A percentile compares a stretch with the other conserved stretches of the same genome.
Conservation (phyloP, 2,113 vertebrate species). For the Diphyllodes magnificus region DNA sequence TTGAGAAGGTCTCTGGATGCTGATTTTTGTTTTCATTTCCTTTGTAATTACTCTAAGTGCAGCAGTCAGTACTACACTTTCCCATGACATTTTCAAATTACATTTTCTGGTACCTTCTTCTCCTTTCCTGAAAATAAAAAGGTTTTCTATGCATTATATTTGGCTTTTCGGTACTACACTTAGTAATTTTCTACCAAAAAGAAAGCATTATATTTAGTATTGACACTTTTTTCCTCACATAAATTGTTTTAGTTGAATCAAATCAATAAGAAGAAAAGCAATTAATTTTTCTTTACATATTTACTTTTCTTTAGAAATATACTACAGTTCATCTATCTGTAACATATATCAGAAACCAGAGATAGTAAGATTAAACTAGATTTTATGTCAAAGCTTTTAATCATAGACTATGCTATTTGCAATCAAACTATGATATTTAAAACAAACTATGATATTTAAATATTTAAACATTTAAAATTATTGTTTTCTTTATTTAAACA, state of each 20-base stretch:
- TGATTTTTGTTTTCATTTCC: background rate
- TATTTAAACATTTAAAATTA: background rate
- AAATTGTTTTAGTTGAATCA: background rate
- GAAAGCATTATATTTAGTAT: background rate
- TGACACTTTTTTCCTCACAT: background rate
- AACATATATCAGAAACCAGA: background rate
- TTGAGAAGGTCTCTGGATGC: background rate
- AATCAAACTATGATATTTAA: background rate
- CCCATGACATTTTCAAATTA: constrained; percentile 28
- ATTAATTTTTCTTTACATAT: background rate
- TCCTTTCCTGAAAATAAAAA: constrained; percentile 1
- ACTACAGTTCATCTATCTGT: background rate
- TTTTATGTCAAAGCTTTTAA: background rate
- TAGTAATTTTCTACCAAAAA: background rate
- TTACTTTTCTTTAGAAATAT: background rate
- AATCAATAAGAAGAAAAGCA: background rate
- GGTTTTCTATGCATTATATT: background rate
- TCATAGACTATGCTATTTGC: background rate
- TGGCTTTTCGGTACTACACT: background rate
- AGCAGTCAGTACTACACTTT: background rate
- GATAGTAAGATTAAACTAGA: background rate
- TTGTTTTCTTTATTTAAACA: background rate
- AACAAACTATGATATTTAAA: background rate
- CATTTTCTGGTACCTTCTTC: background rate
- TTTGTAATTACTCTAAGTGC: background rate